Evolutionary conservation across 1,140 invertebrate genomes (phyloP), one percentile per base, ranked within the genome.

Genomic region (Diorhabda carinulata): DNA sequence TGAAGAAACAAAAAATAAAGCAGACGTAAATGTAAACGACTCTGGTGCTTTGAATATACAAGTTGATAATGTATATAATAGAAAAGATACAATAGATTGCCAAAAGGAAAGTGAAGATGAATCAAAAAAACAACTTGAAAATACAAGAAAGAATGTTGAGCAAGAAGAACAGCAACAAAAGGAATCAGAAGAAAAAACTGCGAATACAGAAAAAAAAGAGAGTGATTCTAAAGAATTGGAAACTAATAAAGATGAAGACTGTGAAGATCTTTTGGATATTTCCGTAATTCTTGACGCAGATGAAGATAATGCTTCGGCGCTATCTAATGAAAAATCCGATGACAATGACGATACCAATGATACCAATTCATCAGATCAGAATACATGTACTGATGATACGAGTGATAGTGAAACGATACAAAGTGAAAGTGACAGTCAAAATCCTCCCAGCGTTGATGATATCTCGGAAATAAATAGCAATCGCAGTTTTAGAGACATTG

Each of bases 271-370:
- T 3, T 66, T 78, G 10, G 75, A 76, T 59, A 69, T 78, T 9
- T 73, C 73, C 3, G 72, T 75, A 60, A 70, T 78, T 44, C 61
- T 71, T 8, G 76, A 76, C 65, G 69, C 66, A 0, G 76, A 75
- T 43, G 74, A 78, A 71, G 76, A 78, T 52, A 72, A 78, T 64
- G 75, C 76, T 5, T 68, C 64, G 45, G 72, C 72, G 9, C 72
- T 69, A 10, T 67, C 66, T 6, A 71, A 74, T 52, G 64, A 71
- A 42, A 67, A 73, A 47, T 47, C 67, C 25, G 64, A 65, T 59
- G 73, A 74, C 7, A 57, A 63, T 43, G 68, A 70, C 5, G 66
- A 70, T 65, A n/a, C n/a, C n/a, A n/a, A n/a, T n/a, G n/a, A n/a
- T n/a, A n/a, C 45, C 43, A 64, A 57, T 64, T 57, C 57, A 9